These are phyloP conservation scores for Microhierax caerulescens DNA, from an alignment of 2,797 vertebrate genomes.

Conservation along the genomic window DNA sequence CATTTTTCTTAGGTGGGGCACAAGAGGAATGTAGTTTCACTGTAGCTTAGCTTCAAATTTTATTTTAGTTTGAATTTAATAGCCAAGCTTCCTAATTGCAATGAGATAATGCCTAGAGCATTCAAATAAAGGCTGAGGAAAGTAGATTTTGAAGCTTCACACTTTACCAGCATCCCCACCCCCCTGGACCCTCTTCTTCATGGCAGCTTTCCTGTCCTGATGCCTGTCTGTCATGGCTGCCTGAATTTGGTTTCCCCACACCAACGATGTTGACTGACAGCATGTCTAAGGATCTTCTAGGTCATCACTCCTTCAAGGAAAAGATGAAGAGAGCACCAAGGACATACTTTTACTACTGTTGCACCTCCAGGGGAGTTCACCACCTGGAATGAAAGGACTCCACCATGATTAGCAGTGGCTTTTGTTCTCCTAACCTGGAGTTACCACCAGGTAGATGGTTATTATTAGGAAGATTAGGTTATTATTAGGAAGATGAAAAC, in stretches of 20 bases:
- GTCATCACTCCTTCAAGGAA: background rate
- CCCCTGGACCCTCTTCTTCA: background rate
- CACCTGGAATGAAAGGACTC: background rate
- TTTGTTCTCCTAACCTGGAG: background rate
- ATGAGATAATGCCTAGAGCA: background rate
- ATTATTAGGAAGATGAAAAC: background rate
- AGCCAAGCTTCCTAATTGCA: background rate
- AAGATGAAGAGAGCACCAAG: background rate
- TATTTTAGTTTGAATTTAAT: background rate
- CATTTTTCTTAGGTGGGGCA: background rate
- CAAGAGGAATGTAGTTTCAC: background rate
- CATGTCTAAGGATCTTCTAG: background rate
- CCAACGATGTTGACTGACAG: background rate
- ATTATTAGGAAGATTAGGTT: background rate
- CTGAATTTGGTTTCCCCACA: background rate
- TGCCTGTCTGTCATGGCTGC: background rate
- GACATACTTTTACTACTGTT: background rate
- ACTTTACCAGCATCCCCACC: background rate
- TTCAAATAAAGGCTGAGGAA: background rate
- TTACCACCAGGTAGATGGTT: background rate
- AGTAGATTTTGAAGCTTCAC: background rate
- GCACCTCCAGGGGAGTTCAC: background rate
- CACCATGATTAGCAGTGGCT: background rate
- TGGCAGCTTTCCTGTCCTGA: background rate
- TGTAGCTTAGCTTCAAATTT: background rate